Evolutionary conservation across 1,140 invertebrate genomes (phyloP), one percentile per base, ranked within the genome.

Genomic region (Drosophila pallidifrons): DNA sequence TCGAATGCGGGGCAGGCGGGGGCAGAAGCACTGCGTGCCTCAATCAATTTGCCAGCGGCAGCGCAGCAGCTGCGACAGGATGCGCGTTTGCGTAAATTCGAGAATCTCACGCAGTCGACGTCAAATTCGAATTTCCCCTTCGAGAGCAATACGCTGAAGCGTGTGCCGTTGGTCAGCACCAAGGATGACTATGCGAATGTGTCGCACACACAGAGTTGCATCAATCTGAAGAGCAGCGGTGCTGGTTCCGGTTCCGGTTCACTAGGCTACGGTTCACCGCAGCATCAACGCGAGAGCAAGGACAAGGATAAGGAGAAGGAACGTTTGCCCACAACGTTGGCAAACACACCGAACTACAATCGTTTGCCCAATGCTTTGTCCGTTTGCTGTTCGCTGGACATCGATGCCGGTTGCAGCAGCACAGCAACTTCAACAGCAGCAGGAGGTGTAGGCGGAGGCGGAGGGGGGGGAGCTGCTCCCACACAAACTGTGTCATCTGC

Each of bases 121-220:
- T 92, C 92, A 1, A 92, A 85, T 54, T 90, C 89, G 8, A 92
- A 92, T 60, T 91, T 91, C 6, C 90, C 91, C 0, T 91, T 92
- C 8, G 91, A 91, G 68, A 92, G 91, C 68, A 89, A 91, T 46
- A 91, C 88, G 1, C 16, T 92, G 6, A 91, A 91, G 49, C 77
- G 86, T 5, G 75, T 68, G 38, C 87, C 82, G 20, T 63, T 85
- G 25, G 67, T 71, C 38, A 79, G 70, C 59, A 57, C 78, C 47
- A 82, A 79, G 10, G 79, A 88, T 32, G 81, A 81, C 49, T 76
- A 78, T 28, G 74, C 71, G 43, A 75, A 75, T 13, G 86, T 86
- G 1, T 81, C 74, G 16, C 85, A 91, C 43, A 92, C 91, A 5
- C 83, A 91, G 60, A 92, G 91, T 10, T 92, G 91, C 52, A 81